These are phyloP conservation scores for Albula goreensis DNA, from an alignment of 2,113 vertebrate genomes.

Conservation along the genomic window DNA sequence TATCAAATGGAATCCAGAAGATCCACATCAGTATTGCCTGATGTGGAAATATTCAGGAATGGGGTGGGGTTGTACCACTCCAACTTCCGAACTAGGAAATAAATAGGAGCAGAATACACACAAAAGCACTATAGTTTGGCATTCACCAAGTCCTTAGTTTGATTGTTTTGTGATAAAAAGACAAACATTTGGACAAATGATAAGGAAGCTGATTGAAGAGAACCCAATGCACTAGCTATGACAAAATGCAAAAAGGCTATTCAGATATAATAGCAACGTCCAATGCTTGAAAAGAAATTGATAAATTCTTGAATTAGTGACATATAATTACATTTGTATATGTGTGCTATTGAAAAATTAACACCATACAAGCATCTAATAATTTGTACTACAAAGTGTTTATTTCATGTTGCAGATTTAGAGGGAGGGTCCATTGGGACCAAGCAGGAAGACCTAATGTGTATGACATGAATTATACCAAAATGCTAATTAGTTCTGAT, in stretches of 20 bases:
- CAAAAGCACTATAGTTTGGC: not conserved
- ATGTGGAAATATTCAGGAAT: not conserved
- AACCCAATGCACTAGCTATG: not conserved
- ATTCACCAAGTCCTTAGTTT: not conserved
- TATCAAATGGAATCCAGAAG: not conserved
- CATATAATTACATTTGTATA: no score
- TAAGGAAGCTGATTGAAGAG: not conserved
- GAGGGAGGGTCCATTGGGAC: no score
- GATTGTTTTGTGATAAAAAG: not conserved
- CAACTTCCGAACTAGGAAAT: not conserved
- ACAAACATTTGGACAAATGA: not conserved
- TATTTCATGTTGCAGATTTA: no score
- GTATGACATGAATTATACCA: no score
- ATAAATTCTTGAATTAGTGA: not conserved
- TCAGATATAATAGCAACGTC: not conserved
- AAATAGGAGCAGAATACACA: not conserved
- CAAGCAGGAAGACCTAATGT: no score
- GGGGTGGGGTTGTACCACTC: not conserved
- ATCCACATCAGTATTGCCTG: not conserved
- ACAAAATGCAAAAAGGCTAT: not conserved
- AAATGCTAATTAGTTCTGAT: no score
- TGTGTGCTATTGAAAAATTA: no score
- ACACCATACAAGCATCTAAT: no score
- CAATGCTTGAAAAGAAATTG: not conserved
- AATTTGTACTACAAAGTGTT: no score